Conservation (phyloP, 2,888 invertebrate species). For the Drosophila vallismaia region DNA sequence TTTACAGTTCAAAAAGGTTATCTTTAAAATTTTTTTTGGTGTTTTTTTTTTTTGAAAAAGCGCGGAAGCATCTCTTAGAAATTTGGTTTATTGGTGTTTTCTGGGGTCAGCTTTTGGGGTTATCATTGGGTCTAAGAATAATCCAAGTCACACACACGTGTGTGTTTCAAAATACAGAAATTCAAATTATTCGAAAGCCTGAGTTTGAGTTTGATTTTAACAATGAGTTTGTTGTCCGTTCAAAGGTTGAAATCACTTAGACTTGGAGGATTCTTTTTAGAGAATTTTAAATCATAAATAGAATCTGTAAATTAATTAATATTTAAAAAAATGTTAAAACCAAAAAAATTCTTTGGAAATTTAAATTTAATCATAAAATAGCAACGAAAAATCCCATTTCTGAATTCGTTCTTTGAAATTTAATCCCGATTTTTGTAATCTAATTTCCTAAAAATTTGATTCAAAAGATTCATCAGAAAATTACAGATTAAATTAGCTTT, state of each 20-base stretch:
- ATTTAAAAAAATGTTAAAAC: background rate
- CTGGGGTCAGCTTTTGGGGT: constrained; percentile 31
- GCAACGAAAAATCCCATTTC: no score
- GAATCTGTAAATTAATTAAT: no score
- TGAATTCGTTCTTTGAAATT: no score
- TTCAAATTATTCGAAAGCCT: constrained; percentile 24
- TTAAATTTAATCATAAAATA: no score
- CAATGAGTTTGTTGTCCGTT: constrained; percentile 14
- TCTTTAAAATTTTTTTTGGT: constrained; percentile 11
- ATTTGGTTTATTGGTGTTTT: constrained; percentile 8
- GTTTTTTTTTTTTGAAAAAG: background rate
- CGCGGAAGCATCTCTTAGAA: constrained; percentile 13
- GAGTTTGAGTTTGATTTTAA: constrained; percentile 3
- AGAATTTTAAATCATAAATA: no score
- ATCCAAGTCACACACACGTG: background rate
- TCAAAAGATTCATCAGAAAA: background rate
- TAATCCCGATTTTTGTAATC: background rate
- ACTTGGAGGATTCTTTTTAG: background rate
- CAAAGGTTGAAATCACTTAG: constrained; percentile 9
- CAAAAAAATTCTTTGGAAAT: background rate
- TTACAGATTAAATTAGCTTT: no score
- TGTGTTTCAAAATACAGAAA: constrained; percentile 15
- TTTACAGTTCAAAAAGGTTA: constrained; percentile 48
- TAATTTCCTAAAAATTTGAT: background rate
- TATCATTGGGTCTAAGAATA: constrained; percentile 36